Percentiles rank a stretch among this genome's conserved stretches.
Evolutionary conservation across 2,113 vertebrate genomes (phyloP).

Genomic region (Indicator indicator): DNA sequence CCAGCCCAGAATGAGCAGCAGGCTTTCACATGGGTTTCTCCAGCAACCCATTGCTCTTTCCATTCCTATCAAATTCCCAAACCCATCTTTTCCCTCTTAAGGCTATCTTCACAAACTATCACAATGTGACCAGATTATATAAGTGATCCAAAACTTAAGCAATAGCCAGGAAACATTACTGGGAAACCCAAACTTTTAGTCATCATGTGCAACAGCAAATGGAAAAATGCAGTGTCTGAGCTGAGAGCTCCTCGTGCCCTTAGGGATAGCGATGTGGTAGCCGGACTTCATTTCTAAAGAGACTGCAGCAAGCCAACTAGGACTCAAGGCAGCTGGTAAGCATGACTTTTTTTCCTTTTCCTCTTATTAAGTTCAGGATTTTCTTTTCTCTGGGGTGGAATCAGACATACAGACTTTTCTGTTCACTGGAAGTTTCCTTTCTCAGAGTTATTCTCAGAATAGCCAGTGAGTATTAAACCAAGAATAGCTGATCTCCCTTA

Average conservation of each 20-base stretch:
- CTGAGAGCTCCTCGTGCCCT: slow-evolving; percentile 56
- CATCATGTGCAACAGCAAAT: slow-evolving; percentile 47
- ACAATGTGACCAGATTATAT: background rate
- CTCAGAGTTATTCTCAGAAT: background rate
- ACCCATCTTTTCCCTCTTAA: background rate
- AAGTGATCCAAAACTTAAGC: background rate
- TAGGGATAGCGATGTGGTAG: slow-evolving; percentile 28
- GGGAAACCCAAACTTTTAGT: slow-evolving; percentile 38
- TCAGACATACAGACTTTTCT: background rate
- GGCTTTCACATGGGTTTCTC: background rate
- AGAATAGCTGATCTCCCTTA: background rate
- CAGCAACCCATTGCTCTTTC: background rate
- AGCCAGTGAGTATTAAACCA: background rate
- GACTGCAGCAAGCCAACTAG: slow-evolving; percentile 55
- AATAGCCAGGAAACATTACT: slow-evolving; percentile 40
- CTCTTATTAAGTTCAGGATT: background rate
- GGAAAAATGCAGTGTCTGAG: slow-evolving; percentile 55
- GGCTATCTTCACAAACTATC: background rate
- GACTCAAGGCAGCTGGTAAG: slow-evolving; percentile 69
- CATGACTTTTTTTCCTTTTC: background rate
- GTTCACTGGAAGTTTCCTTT: background rate
- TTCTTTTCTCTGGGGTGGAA: slow-evolving; percentile 10
- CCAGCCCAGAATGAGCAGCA: background rate
- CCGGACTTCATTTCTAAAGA: slow-evolving; percentile 49
- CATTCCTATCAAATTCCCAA: background rate